Evolutionary conservation across 2,113 vertebrate species (phyloP).

Genomic region (Stegastes partitus): DNA sequence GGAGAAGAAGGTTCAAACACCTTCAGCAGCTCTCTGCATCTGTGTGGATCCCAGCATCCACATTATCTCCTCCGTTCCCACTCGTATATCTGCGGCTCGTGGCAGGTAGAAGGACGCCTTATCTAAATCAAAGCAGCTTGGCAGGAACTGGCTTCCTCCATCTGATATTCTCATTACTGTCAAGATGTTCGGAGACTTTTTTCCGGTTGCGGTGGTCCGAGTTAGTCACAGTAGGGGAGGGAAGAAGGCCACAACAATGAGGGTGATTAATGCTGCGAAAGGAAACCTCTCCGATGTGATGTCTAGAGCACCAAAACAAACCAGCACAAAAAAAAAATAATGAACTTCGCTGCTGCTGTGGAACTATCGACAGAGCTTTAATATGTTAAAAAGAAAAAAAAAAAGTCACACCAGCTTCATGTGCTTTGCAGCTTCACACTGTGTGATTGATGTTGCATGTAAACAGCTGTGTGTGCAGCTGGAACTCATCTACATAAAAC

Average conservation of each 20-base stretch:
- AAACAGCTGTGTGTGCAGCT: constrained; percentile 53
- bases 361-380: not conserved
- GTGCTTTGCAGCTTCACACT: constrained; percentile 14
- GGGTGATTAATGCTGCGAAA: not conserved
- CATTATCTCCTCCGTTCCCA: not conserved
- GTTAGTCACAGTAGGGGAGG: constrained; percentile 61
- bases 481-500: constrained; percentile 50
- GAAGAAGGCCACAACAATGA: not conserved
- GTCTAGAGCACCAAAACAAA: not conserved
- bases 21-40: constrained; percentile 7
- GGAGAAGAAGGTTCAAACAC: constrained; percentile 39
- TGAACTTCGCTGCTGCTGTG: not conserved
- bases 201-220: constrained; percentile 43
- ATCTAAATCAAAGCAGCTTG: constrained; percentile 66
- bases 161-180: constrained; percentile 71
- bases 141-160: constrained; percentile 31
- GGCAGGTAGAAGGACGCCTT: constrained; percentile 39
- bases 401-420: not conserved
- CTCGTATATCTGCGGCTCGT: constrained; percentile 42
- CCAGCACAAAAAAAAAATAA: not conserved
- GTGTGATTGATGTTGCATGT: constrained; percentile 34
- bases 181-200: constrained; percentile 18
- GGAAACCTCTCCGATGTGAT: not conserved
- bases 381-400: too few species aligned
- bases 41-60: constrained; percentile 7